A percentile compares a stretch with the other conserved stretches of the same genome.
Conservation (phyloP, 2,113 vertebrate genomes). For the Malaclemys terrapin region DNA sequence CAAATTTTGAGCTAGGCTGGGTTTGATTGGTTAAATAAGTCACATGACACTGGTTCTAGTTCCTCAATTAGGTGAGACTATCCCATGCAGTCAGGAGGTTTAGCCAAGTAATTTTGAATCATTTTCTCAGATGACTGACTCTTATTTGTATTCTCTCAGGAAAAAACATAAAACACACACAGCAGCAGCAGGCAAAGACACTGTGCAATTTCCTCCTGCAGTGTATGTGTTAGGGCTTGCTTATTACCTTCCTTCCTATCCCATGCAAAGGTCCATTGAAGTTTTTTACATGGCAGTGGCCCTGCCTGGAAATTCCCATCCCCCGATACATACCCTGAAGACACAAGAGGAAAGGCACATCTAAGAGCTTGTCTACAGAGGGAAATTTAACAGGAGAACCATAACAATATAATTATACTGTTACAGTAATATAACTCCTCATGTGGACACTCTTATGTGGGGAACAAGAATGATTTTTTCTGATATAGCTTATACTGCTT, state of each 20-base stretch:
- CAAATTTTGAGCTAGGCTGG: background rate
- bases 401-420: rapidly evolving
- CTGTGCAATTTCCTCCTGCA: background rate
- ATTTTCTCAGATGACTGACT: background rate
- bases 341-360: background rate
- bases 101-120: background rate
- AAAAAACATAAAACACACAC: background rate
- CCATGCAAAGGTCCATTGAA: background rate
- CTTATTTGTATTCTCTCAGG: background rate
- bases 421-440: rapidly evolving
- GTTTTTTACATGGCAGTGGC: background rate
- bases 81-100: background rate
- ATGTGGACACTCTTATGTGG: background rate
- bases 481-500: background rate
- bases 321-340: background rate
- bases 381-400: background rate
- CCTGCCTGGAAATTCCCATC: background rate
- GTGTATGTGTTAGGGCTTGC: rapidly evolving
- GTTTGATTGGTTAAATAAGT: background rate
- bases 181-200: background rate
- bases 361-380: background rate
- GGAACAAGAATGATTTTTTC: background rate
- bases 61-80: background rate
- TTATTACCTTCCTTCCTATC: background rate
- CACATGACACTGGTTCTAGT: background rate